Base-by-base conservation (phyloP, 2,113 vertebrate genomes). In the Anthoscopus minutus region DNA sequence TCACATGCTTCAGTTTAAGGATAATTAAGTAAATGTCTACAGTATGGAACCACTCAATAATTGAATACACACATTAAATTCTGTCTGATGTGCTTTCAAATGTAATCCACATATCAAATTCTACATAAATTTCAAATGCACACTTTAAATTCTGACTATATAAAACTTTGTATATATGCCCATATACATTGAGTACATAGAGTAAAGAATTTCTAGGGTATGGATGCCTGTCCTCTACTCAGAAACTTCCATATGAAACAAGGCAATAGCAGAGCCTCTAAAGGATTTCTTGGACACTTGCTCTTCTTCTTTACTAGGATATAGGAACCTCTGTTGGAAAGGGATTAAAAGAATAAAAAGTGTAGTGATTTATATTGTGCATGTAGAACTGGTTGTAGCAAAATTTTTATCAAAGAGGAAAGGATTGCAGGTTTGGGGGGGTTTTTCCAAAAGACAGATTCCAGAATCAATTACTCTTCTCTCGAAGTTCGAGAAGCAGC, bases 381-480 rank as follows among this genome's bases (percentile, higher is more conserved):
- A 20, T 12, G 2, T 25, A 89, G 6, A 54, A 65, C 10, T 1
- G 3, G 16, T 77, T 91, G 67, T 20, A 77, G 35, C 30, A 94
- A 82, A 92, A 84, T 19, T 2, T 1, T 91, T 87, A 93, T 89
- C 81, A 82, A 84, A 94, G 17, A 67, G 40, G 73, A 72, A 92
- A 35, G 12, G 38, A 27, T 79, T 24, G 5, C 11, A 72, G 33
- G 21, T 71, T 74, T 24, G 3, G 23, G 8, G n/a, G 5, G 53
- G 47, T 73, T 82, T 81, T 47, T 25, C n/a, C 15, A 33, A 56
- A 94, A 85, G 45, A 45, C 50, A 79, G 30, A 88, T 76, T 89
- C 78, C 73, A 89, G 38, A 79, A 80, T 50, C 61, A 92, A 87
- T 95, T 87, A 89, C 82, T 91, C 86, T 92, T 76, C 72, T 74